A percentile compares a stretch with the other conserved stretches of the same genome.
Evolutionary conservation across 2,888 invertebrate species (phyloP).

Genomic region (Nezara viridula): DNA sequence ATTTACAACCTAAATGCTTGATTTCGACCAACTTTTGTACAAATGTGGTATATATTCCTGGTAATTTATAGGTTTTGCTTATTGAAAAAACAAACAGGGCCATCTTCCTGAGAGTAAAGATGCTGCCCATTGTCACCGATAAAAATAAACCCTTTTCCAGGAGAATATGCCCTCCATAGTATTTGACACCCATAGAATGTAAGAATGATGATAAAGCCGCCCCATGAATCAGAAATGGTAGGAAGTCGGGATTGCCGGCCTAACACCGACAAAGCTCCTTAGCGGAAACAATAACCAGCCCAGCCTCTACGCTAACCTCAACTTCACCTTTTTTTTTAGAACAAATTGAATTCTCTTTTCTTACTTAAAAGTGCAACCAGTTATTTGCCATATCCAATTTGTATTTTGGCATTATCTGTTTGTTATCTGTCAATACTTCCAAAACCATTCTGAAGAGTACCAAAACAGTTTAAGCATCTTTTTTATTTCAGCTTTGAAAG

Average conservation of each 20-base stretch:
- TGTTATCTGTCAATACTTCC: not conserved
- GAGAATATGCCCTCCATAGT: not conserved
- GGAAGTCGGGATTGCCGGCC: not conserved
- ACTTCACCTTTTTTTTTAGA: not conserved
- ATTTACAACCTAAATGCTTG: no score
- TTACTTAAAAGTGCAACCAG: not conserved
- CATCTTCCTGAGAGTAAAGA: not conserved
- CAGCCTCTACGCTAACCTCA: not conserved
- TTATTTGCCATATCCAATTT: not conserved
- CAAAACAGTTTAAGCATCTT: no score
- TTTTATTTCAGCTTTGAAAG: no score
- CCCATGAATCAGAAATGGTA: not conserved
- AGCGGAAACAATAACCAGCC: constrained; percentile 38
- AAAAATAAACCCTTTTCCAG: not conserved
- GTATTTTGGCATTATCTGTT: not conserved
- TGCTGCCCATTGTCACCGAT: not conserved
- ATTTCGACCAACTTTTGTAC: no score
- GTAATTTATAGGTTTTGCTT: not conserved
- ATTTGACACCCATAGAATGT: not conserved
- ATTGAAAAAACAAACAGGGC: not conserved
- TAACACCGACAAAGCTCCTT: constrained; percentile 52
- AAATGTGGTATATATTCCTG: not conserved
- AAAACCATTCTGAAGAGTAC: not conserved
- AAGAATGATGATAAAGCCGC: not conserved
- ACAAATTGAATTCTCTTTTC: not conserved